phyloP scores from a whole-genome alignment of 2,888 invertebrate species.

The Stenchaetothrips biformis region DNA sequence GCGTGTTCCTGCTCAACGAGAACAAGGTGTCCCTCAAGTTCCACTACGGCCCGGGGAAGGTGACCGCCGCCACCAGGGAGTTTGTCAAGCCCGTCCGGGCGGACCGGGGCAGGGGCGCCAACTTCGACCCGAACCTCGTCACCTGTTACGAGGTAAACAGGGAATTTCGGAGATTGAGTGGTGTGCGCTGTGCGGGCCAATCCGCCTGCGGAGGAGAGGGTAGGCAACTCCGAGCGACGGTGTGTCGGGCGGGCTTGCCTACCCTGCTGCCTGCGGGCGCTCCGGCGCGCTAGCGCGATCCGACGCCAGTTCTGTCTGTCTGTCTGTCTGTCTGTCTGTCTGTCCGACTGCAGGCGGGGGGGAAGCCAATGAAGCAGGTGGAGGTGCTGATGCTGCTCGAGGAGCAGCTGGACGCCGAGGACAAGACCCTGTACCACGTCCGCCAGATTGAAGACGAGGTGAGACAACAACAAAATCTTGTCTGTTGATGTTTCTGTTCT shows the following conservation, averaged over 20 bases:
- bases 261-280: too few relatives aligned
- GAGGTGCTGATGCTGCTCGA: conserved; percentile 60
- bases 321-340: conserved; percentile 49
- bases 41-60: conserved; percentile 58
- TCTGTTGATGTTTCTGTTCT: conserved; percentile 13
- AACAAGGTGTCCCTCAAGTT: conserved; percentile 58
- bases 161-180: background rate
- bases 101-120: conserved; percentile 63
- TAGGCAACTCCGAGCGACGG: too few relatives aligned
- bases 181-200: too few relatives aligned
- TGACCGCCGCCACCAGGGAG: conserved; percentile 58
- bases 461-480: conserved; percentile 33
- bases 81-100: conserved; percentile 65
- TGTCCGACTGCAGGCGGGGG: conserved; percentile 58
- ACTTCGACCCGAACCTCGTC: conserved; percentile 59
- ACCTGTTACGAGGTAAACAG: conserved; percentile 59
- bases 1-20: conserved; percentile 58
- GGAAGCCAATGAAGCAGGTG: conserved; percentile 55
- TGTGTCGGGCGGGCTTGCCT: too few relatives aligned
- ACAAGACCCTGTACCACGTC: conserved; percentile 53
- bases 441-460: conserved; percentile 49
- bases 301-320: too few relatives aligned
- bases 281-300: too few relatives aligned
- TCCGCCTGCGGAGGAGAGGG: too few relatives aligned
- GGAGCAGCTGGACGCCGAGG: conserved; percentile 59